Conservation (phyloP, 35 echinoderm and acorn worm species). For the Lytechinus variegatus region DNA sequence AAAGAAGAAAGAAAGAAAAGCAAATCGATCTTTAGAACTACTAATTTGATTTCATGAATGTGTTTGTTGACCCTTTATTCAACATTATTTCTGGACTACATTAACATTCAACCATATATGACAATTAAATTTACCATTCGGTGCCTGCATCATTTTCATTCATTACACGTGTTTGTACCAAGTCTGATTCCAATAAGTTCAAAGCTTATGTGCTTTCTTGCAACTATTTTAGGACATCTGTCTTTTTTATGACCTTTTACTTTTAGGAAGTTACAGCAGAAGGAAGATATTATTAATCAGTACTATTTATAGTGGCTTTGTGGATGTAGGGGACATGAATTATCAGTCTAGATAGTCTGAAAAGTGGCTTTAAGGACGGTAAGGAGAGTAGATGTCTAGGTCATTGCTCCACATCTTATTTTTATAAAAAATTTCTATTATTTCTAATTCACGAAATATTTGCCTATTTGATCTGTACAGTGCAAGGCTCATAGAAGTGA, state of each 20-base stretch:
- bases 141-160: neutral
- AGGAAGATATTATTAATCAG: neutral
- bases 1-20: too few relatives aligned
- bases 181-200: neutral
- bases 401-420: neutral
- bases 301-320: neutral
- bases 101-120: neutral
- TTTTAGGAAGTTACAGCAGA: neutral
- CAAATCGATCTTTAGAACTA: too few relatives aligned
- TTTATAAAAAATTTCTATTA: neutral
- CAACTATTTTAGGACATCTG: neutral
- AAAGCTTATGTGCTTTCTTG: neutral
- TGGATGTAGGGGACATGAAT: neutral
- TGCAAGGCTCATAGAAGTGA: too few relatives aligned
- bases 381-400: neutral
- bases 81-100: neutral
- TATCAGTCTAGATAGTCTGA: neutral
- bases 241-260: neutral
- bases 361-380: neutral
- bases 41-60: too few relatives aligned
- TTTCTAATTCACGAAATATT: neutral
- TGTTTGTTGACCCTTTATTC: neutral
- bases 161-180: neutral
- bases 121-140: neutral
- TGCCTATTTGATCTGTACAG: neutral